Evolutionary conservation across 2,888 invertebrate genomes (phyloP).

Genomic region (Eupithecia subumbrata): DNA sequence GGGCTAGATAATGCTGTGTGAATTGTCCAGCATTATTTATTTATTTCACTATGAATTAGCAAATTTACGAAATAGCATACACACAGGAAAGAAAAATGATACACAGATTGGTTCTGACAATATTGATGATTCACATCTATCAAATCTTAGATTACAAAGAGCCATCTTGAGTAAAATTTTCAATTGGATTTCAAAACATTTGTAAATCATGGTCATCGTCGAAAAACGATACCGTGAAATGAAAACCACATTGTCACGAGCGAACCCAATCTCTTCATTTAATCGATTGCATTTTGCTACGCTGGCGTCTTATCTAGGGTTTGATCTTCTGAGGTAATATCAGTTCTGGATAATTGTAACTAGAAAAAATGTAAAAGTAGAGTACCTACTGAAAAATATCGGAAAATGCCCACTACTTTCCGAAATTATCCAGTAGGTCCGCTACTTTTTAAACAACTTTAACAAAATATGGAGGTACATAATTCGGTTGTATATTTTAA

Average conservation of each 20-base stretch:
- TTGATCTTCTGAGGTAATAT: neutral
- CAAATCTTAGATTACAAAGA: too few relatives aligned
- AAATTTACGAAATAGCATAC: too few relatives aligned
- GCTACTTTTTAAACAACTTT: neutral
- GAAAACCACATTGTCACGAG: slow-evolving; percentile 56
- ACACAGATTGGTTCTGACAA: too few relatives aligned
- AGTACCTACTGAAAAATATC: neutral
- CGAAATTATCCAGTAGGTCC: neutral
- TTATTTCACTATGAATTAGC: too few relatives aligned
- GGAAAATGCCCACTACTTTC: neutral
- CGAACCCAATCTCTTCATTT: slow-evolving; percentile 49
- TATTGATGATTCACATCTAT: too few relatives aligned
- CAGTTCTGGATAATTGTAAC: neutral
- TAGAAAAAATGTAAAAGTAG: neutral
- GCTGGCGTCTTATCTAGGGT: neutral
- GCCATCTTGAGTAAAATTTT: too few relatives aligned
- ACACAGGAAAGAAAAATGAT: too few relatives aligned
- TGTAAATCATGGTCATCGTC: slow-evolving; percentile 40
- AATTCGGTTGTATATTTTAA: too few relatives aligned
- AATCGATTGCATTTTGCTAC: slow-evolving; percentile 48
- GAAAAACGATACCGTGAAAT: slow-evolving; percentile 48
- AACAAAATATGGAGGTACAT: too few relatives aligned
- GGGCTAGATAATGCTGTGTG: too few relatives aligned
- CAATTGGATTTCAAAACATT: neutral
- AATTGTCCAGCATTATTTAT: too few relatives aligned